phyloP scores from a whole-genome alignment of 1,140 invertebrate species.

The Heliconius himera region DNA sequence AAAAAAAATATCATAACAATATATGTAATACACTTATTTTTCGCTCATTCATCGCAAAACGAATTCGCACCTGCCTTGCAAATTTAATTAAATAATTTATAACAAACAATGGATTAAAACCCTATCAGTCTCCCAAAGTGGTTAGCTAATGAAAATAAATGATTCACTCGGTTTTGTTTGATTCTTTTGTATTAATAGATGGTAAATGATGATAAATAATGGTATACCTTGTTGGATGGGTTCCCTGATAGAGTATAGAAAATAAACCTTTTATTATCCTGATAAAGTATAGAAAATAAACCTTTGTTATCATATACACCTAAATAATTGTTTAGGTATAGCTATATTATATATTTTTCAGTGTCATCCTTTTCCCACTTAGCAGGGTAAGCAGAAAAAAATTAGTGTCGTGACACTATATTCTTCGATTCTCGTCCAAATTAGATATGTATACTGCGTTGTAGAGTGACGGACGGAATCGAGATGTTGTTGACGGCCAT shows the following conservation, averaged over 20 bases:
- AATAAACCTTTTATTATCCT: not conserved
- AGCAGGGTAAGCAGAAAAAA: too few species aligned
- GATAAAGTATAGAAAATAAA: not conserved
- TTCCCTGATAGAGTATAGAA: not conserved
- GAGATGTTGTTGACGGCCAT: too few species aligned
- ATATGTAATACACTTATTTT: not conserved
- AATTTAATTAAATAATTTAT: conserved; percentile 24
- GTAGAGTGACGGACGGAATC: too few species aligned
- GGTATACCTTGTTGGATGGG: not conserved
- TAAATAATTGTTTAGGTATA: not conserved
- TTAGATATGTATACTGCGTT: too few species aligned
- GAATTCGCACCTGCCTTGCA: not conserved
- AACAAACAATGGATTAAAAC: conserved; percentile 16
- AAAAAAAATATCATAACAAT: not conserved
- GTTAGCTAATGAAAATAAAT: conserved; percentile 29
- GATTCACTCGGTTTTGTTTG: conserved; percentile 19
- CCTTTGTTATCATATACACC: not conserved
- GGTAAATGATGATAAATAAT: conserved; percentile 11
- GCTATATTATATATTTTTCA: too few species aligned
- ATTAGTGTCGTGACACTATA: too few species aligned
- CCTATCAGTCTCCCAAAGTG: conserved; percentile 22
- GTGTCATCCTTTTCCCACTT: too few species aligned
- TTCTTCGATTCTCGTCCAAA: too few species aligned
- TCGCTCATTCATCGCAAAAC: not conserved
- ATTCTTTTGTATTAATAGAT: conserved; percentile 25